Base-by-base conservation (phyloP, 2,113 vertebrate species). In the Tragulus kanchil region DNA sequence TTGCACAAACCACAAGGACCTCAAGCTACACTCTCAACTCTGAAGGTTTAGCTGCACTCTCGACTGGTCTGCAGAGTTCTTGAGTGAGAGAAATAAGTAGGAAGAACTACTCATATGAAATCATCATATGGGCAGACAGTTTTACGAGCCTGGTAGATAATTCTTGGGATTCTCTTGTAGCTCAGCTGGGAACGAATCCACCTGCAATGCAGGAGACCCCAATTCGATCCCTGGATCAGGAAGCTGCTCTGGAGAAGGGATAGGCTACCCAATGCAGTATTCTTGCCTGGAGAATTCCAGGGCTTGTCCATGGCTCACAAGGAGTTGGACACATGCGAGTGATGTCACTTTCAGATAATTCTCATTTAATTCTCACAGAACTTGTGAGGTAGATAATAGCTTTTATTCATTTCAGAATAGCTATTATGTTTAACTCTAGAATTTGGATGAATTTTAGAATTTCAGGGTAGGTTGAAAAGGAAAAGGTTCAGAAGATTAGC, bases 381-480 rank as follows among this genome's bases (percentile, higher is more conserved):
- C 9, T 15, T 26, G 5, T 26, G 45, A 86, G 56, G 5, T 62
- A 42, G 58, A 56, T 42, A 12, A 6, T 31, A 17, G 83, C 58
- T 77, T 58, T n/a, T 28, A n/a, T 77, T 64, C 12, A 25, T 48
- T 58, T 67, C 15, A 28, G 56, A 71, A 16, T 61, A 81, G 42
- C 28, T 88, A 75, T 92, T 69, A 88, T n/a, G 48, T 92, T 65
- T 88, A 36, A 65, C 26, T 52, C 50, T 77, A 42, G 84, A 83
- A 56, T 69, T 78, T 23, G 23, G 59, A 17, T 42, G 19, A 16
- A 28, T 73, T 8, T 58, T 64, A 82, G 50, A 86, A 45, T 78
- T 85, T 85, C 26, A 58, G 42, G 52, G n/a, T 26, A 54, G 61
- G 25, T 54, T 6, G 36, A 21, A 52, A 62, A 94, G 25, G 94